Evolutionary conservation across 2,888 invertebrate species (phyloP), one percentile per base, ranked within the genome.

Genomic region (Horisme vitalbata): DNA sequence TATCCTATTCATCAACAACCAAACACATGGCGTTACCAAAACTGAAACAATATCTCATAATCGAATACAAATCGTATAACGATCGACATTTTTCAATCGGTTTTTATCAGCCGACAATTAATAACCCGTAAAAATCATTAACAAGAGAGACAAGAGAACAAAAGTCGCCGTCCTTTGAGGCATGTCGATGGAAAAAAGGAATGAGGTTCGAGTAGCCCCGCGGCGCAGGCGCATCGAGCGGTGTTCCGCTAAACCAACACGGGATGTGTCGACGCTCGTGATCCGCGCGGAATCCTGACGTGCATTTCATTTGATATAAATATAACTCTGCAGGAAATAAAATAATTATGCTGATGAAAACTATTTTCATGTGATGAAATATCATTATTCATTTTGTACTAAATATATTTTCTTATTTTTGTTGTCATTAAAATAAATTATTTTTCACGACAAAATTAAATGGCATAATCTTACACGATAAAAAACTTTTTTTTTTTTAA

Each of bases 121-220:
- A 88, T 89, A 88, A 86, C 83, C 78, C 85, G 83, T 85, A 82
- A 85, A 86, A 86, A 87, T 88, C 89, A 88, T 89, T 89, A 89
- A 85, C 79, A 72, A 75, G 71, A 79, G 75, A 82, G 83, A 86
- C 85, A 81, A 72, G 82, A 79, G 86, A 83, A 86, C 86, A 86
- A 85, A 84, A 83, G 87, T 89, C 79, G 88, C 87, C 75, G 80
- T 80, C 82, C 77, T 85, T 86, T 84, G 83, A 81, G 79, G 70
- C 75, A 67, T 79, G 78, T 79, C 68, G 72, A 71, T 61, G 68
- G 60, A 63, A 63, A 69, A 70, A 79, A 75, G 65, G 68, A 66
- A 68, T 68, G 62, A 64, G 68, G 67, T 68, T 68, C 63, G 69
- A 68, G 63, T 52, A 41, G 27, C 70, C 83, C 84, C 77, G 83